These are phyloP conservation scores for Ostrea edulis DNA, from an alignment of 1,140 invertebrate species.

Conservation along the genomic window DNA sequence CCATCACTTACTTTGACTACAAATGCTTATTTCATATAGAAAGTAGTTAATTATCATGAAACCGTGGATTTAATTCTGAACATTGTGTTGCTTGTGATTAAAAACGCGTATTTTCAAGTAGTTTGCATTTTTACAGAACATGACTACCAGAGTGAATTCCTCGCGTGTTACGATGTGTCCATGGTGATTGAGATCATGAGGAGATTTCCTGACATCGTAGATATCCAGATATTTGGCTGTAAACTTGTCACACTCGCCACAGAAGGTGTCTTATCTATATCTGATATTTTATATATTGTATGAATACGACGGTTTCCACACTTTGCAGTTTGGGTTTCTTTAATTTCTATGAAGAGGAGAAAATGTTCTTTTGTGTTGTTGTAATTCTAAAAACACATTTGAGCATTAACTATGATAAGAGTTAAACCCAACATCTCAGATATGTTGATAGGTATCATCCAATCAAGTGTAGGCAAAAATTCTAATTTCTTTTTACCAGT, in stretches of 20 bases:
- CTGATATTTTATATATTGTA: background rate
- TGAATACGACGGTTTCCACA: background rate
- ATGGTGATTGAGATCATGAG: constrained; percentile 17
- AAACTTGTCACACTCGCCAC: background rate
- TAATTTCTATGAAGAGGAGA: too few species aligned
- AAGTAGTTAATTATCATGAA: background rate
- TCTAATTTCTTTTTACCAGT: too few species aligned
- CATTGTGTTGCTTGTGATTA: background rate
- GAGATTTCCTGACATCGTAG: background rate
- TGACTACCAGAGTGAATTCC: background rate
- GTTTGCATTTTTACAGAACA: background rate
- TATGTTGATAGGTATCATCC: too few species aligned
- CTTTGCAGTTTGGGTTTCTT: too few species aligned
- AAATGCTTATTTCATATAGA: background rate
- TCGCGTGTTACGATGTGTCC: background rate
- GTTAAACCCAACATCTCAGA: too few species aligned
- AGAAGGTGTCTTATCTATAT: background rate
- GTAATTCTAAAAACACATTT: too few species aligned
- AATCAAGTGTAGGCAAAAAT: too few species aligned
- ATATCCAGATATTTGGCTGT: constrained; percentile 14
- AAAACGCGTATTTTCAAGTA: background rate
- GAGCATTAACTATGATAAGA: too few species aligned
- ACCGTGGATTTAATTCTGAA: background rate
- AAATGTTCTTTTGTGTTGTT: too few species aligned
- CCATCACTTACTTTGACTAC: background rate